phyloP scores from a whole-genome alignment of 2,113 vertebrate species.

The Gorsachius goisagi region DNA sequence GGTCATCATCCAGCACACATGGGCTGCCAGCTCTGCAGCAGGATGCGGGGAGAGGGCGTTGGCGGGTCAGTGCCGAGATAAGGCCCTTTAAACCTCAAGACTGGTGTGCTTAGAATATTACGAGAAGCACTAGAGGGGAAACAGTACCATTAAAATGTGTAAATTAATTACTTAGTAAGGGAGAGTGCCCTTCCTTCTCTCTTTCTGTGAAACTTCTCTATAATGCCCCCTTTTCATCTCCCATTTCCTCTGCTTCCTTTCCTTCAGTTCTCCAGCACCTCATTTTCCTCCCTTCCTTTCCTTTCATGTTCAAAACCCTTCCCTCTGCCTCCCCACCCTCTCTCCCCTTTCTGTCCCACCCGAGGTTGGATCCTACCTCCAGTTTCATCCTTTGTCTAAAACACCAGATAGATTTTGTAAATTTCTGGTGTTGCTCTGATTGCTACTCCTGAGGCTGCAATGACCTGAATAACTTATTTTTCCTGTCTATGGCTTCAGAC shows the following conservation, averaged over 20 bases:
- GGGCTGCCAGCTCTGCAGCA: neutral
- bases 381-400: neutral
- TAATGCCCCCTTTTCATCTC: neutral
- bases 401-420: neutral
- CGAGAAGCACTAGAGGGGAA: neutral
- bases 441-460: neutral
- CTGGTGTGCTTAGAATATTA: neutral
- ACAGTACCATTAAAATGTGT: neutral
- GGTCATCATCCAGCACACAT: accelerated
- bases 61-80: neutral
- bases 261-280: neutral
- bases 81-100: neutral
- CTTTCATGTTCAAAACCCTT: neutral
- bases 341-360: neutral
- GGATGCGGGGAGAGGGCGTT: neutral
- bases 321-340: neutral
- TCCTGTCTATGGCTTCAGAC: neutral
- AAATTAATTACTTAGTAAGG: neutral
- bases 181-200: neutral
- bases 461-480: neutral
- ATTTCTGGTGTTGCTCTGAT: neutral
- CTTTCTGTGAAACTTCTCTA: neutral
- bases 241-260: neutral
- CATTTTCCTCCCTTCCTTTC: neutral
- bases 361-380: neutral